Base-by-base conservation (phyloP, 1,140 invertebrate species). In the Halesus radiatus region DNA sequence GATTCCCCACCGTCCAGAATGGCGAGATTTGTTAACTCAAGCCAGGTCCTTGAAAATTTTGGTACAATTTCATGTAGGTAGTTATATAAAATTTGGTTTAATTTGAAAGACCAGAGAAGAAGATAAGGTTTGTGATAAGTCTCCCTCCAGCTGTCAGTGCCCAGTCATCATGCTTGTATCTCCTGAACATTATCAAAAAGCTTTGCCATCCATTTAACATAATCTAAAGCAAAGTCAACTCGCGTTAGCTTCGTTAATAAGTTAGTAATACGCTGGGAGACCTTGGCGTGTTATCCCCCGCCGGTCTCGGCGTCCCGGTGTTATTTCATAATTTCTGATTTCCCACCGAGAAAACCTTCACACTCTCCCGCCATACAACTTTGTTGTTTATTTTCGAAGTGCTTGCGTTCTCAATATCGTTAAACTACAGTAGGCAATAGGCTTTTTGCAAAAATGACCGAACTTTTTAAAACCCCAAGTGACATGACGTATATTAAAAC, bases 301-400 rank as follows among this genome's bases (percentile, higher is more conserved):
- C 37, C 37, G 32, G 2, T 2, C 26, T 3, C 26, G 2, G n/a
- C n/a, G 53, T 16, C n/a, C 7, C 60, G 16, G 22, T 29, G 16
- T 66, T 66, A 66, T 66, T 66, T 37, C 62, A 66, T 66, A 13
- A 66, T 66, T 22, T 66, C 22, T 32, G 62, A 66, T 66, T 66
- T 66, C 26, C 16, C 62, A 66, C 26, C 56, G 56, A 60, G 56
- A 18, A 60, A 60, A 60, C 18, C 22, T 26, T 29, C 16, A 26
- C 62, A 66, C 20, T 66, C 22, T 66, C 26, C 13, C 22, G 15
- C 62, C 62, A 66, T 32, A 37, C 22, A 66, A 29, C 26, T 32
- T 3, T n/a, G 13, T 66, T 66, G 62, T 66, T 66, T 66, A 66
- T 66, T 66, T 66, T 66, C 62, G 16, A 66, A 66, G n/a, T 66